Conservation (phyloP, 1,140 invertebrate species). For the Magallana angulata region DNA sequence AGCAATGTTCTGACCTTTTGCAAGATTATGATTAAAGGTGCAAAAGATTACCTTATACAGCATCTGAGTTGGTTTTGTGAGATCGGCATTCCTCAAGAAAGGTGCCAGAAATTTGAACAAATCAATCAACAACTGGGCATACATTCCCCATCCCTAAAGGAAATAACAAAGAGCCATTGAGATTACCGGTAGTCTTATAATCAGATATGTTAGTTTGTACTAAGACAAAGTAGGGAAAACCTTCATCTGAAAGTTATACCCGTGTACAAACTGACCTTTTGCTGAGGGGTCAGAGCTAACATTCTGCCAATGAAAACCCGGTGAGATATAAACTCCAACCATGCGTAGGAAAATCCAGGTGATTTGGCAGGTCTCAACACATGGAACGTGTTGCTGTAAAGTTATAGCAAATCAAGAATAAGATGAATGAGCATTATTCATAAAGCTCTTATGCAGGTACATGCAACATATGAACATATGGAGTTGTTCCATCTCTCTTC, state of each 20-base stretch:
- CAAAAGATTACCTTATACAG: conserved; percentile 87
- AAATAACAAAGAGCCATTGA: background rate
- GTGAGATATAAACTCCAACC: conserved; percentile 98
- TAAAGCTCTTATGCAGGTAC: too few relatives aligned
- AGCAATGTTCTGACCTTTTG: too few relatives aligned
- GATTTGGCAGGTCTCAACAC: conserved; percentile 94
- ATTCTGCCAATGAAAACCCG: conserved; percentile 96
- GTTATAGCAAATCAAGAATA: conserved; percentile 43
- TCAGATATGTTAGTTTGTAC: background rate
- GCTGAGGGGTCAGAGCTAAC: conserved; percentile 89
- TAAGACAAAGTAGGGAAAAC: background rate
- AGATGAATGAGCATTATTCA: background rate
- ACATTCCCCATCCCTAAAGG: conserved; percentile 82
- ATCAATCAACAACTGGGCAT: conserved; percentile 93
- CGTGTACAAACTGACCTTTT: conserved; percentile 79
- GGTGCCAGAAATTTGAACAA: conserved; percentile 98
- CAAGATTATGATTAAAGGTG: too few relatives aligned
- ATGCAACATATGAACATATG: background rate
- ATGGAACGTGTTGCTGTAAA: conserved; percentile 90
- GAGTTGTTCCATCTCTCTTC: background rate
- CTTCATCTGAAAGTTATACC: background rate
- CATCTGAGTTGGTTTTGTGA: conserved; percentile 94
- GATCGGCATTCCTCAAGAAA: conserved; percentile 96
- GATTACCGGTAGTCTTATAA: background rate
- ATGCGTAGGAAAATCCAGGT: conserved; percentile 98